A percentile compares a stretch with the other conserved stretches of the same genome.
These are phyloP conservation scores for Sarcophaga bullata DNA, from an alignment of 1,140 invertebrate species.

Conservation along the genomic window DNA sequence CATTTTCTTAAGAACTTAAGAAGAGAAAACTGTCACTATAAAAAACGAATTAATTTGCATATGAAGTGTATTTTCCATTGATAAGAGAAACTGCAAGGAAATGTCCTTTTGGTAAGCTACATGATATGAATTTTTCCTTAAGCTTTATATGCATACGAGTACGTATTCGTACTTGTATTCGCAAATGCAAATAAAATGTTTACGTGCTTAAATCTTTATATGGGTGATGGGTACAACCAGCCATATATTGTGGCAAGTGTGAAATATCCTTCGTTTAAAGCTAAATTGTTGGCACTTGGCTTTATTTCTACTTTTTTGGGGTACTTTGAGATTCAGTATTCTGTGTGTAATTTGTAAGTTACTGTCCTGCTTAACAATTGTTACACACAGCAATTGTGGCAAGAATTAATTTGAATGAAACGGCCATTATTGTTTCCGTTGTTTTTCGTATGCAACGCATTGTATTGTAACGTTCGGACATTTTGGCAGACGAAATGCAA, in stretches of 20 bases:
- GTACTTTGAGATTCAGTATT: not conserved
- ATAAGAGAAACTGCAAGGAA: not conserved
- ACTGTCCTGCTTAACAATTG: constrained; percentile 7
- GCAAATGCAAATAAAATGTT: not conserved
- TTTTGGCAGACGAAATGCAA: constrained; percentile 46
- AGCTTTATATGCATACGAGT: too few relatives aligned
- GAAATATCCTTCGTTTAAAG: not conserved
- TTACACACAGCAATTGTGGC: constrained; percentile 40
- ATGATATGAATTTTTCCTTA: not conserved
- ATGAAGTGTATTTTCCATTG: not conserved
- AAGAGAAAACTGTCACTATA: not conserved
- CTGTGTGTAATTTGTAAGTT: not conserved
- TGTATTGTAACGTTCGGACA: not conserved
- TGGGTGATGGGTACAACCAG: too few relatives aligned
- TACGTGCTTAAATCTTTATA: not conserved
- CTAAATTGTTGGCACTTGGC: constrained; percentile 25
- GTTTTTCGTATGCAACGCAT: constrained; percentile 3
- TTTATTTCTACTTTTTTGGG: not conserved
- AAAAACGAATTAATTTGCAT: constrained; percentile 8
- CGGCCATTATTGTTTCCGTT: constrained; percentile 63
- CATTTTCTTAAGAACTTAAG: not conserved
- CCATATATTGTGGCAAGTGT: constrained; percentile 11
- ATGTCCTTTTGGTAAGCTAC: not conserved
- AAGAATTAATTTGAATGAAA: constrained; percentile 65
- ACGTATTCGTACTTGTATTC: too few relatives aligned